Percentiles rank a stretch among this genome's conserved stretches.
Evolutionary conservation across 2,113 vertebrate species (phyloP).

Genomic region (Vulpes ferrilata): DNA sequence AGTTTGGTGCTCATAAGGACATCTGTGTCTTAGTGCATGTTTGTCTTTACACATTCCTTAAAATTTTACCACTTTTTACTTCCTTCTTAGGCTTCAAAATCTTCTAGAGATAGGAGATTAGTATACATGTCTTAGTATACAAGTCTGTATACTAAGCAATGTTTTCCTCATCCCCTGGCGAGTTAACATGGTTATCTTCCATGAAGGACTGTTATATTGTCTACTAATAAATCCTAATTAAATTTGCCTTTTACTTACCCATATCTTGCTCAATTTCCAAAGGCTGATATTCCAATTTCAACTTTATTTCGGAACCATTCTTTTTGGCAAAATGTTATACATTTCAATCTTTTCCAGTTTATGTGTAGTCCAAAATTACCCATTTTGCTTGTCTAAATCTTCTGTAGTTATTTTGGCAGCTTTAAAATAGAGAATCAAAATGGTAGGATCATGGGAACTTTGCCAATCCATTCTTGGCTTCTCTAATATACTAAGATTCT

Average conservation of each 20-base stretch:
- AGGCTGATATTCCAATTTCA: not conserved
- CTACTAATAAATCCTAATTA: constrained; percentile 51
- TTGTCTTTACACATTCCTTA: not conserved
- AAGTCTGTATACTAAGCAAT: not conserved
- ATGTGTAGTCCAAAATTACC: not conserved
- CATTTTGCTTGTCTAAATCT: constrained; percentile 62
- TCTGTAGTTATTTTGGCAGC: constrained; percentile 61
- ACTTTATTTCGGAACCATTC: not conserved
- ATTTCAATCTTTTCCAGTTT: constrained; percentile 54
- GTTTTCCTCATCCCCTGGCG: not conserved
- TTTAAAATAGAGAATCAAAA: constrained; percentile 67
- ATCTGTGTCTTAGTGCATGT: not conserved
- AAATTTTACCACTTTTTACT: not conserved
- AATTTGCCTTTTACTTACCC: not conserved
- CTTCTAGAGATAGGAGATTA: not conserved
- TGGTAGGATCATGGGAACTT: constrained; percentile 41
- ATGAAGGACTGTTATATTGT: not conserved
- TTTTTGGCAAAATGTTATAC: constrained; percentile 28
- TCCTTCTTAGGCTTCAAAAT: not conserved
- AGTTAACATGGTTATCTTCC: not conserved
- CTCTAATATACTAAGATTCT: constrained; percentile 37
- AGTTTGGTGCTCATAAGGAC: not conserved
- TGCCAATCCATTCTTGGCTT: constrained; percentile 58
- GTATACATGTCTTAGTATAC: too few species aligned
- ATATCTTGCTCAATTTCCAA: not conserved